These are phyloP conservation scores for Echinops telfairi DNA, from an alignment of 2,113 vertebrate genomes.

Conservation along the genomic window DNA sequence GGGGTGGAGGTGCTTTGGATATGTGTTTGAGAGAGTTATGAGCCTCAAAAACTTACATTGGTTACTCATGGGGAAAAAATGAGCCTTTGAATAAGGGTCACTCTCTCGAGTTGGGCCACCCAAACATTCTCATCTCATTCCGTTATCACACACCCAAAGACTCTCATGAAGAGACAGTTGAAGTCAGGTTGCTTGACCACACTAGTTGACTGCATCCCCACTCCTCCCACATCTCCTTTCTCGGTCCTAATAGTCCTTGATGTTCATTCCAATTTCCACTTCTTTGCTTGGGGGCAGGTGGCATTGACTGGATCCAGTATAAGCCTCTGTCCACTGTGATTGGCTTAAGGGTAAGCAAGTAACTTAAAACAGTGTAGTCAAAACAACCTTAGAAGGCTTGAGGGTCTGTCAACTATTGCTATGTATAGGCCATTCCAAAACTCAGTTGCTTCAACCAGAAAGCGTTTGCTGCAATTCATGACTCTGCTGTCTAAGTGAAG, in stretches of 20 bases:
- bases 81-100: background rate
- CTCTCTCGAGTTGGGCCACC: background rate
- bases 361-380: background rate
- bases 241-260: background rate
- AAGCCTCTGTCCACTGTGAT: background rate
- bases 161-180: background rate
- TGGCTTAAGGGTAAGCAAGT: background rate
- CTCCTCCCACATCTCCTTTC: background rate
- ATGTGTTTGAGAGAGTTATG: background rate
- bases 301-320: background rate
- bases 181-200: background rate
- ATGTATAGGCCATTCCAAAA: conserved; percentile 6
- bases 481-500: background rate
- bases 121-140: background rate
- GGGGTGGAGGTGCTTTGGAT: background rate
- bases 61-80: conserved; percentile 5
- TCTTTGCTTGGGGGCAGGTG: background rate
- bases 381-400: background rate
- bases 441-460: conserved; percentile 40
- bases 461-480: background rate
- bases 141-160: background rate
- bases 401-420: background rate
- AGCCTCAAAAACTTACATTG: background rate
- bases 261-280: background rate
- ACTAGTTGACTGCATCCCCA: background rate